Percentiles rank a stretch among this genome's conserved stretches.
Evolutionary conservation across 1,140 invertebrate species (phyloP).

Genomic region (Micrasema longulum): DNA sequence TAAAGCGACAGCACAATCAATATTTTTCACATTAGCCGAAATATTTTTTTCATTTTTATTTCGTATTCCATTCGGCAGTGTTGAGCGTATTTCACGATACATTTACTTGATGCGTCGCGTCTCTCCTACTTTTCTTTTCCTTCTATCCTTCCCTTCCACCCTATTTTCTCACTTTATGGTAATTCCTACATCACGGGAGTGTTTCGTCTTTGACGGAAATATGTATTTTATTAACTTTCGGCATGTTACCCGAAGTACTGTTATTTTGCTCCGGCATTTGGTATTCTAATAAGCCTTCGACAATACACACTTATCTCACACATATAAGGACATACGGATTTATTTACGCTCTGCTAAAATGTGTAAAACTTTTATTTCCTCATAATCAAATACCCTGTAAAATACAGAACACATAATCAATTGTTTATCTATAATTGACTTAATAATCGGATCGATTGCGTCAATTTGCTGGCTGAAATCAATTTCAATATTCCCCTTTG

Average conservation of each 20-base stretch:
- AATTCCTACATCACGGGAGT: conserved; percentile 30
- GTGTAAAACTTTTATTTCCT: too few species aligned
- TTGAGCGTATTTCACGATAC: conserved; percentile 37
- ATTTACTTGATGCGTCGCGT: conserved; percentile 38
- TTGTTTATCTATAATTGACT: too few species aligned
- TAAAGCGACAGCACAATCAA: conserved; percentile 25
- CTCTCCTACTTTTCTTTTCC: conserved; percentile 17
- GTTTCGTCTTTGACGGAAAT: conserved; percentile 29
- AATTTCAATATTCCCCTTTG: too few species aligned
- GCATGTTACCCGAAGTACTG: conserved; percentile 18
- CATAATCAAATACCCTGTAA: too few species aligned
- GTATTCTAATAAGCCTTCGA: conserved; percentile 19
- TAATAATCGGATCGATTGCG: too few species aligned
- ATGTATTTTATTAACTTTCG: conserved; percentile 31
- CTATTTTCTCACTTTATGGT: conserved; percentile 24
- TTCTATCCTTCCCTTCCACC: neutral
- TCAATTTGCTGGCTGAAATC: too few species aligned
- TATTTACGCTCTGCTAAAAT: too few species aligned
- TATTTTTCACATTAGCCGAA: conserved; percentile 41
- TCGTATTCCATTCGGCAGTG: conserved; percentile 24
- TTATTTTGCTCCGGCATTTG: conserved; percentile 2
- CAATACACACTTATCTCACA: conserved; percentile 1
- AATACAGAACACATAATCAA: too few species aligned
- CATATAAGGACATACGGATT: too few species aligned
- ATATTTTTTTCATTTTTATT: conserved; percentile 17